Conservation (phyloP, 35 echinoderm and acorn worm species). For the Apostichopus parvimensis region DNA sequence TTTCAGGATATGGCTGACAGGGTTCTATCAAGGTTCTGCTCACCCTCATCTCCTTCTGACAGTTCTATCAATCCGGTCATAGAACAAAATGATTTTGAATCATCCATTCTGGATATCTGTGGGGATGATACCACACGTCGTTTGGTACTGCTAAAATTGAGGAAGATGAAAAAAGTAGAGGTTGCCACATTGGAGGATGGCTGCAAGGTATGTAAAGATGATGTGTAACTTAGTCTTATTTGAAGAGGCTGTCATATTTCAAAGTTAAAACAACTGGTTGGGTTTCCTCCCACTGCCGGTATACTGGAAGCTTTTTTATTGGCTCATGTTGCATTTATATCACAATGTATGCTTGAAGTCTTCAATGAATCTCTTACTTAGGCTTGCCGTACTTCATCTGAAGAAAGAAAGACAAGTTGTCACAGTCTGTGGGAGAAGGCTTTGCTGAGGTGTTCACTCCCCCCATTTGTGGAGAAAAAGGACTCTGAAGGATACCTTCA, state of each 20-base stretch:
- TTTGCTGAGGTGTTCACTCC: too few species aligned
- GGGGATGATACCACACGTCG: constrained; percentile 59
- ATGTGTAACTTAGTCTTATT: neutral
- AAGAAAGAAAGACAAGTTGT: too few species aligned
- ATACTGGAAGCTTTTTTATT: too few species aligned
- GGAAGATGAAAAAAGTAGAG: constrained; percentile 65
- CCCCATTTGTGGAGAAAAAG: too few species aligned
- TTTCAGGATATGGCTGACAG: constrained; percentile 76
- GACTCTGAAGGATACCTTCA: too few species aligned
- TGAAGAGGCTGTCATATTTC: neutral
- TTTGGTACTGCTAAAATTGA: constrained; percentile 65
- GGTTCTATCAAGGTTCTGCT: constrained; percentile 55
- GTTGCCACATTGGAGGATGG: constrained; percentile 49
- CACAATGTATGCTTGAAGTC: too few species aligned
- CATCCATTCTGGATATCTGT: constrained; percentile 48
- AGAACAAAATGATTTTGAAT: constrained; percentile 56
- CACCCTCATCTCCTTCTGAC: constrained; percentile 20
- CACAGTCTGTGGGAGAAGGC: too few species aligned
- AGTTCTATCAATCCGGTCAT: constrained; percentile 46
- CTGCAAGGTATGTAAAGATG: constrained; percentile 60
- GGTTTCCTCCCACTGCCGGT: too few species aligned
- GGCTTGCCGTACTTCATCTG: too few species aligned
- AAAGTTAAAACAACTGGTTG: neutral
- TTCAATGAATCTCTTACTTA: too few species aligned
- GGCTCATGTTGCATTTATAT: too few species aligned